Evolutionary conservation across 2,113 vertebrate species (phyloP).

Genomic region (Scomber colias): DNA sequence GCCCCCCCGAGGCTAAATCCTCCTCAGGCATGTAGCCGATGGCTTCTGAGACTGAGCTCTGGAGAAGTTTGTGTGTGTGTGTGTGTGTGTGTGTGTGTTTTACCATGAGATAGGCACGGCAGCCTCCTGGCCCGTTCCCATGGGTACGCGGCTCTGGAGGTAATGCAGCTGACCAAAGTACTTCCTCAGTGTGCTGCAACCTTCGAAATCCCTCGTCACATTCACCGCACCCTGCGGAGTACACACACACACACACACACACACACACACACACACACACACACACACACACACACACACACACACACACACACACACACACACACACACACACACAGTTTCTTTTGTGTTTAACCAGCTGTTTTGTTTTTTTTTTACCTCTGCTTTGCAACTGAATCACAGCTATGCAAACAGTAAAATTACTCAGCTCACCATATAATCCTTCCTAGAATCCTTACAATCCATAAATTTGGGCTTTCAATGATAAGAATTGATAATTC

Average conservation of each 20-base stretch:
- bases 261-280: not conserved
- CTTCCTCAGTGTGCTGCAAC: slow-evolving; percentile 95
- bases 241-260: slow-evolving; percentile 11
- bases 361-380: not conserved
- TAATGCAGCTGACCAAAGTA: slow-evolving; percentile 98
- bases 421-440: not conserved
- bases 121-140: slow-evolving; percentile 92
- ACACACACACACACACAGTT: not conserved
- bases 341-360: not conserved
- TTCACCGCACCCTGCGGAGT: slow-evolving; percentile 86
- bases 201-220: slow-evolving; percentile 96
- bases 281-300: not conserved
- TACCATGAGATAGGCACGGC: slow-evolving; percentile 94
- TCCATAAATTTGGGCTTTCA: too few species aligned
- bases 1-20: too few species aligned
- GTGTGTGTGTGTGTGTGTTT: slow-evolving; percentile 39
- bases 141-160: slow-evolving; percentile 96
- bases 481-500: too few species aligned
- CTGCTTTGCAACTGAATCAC: not conserved
- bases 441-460: too few species aligned
- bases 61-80: not conserved
- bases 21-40: too few species aligned
- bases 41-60: too few species aligned
- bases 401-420: not conserved
- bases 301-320: too few species aligned